Evolutionary conservation across 2,888 invertebrate species (phyloP).

Genomic region (Aspidiotus destructor): DNA sequence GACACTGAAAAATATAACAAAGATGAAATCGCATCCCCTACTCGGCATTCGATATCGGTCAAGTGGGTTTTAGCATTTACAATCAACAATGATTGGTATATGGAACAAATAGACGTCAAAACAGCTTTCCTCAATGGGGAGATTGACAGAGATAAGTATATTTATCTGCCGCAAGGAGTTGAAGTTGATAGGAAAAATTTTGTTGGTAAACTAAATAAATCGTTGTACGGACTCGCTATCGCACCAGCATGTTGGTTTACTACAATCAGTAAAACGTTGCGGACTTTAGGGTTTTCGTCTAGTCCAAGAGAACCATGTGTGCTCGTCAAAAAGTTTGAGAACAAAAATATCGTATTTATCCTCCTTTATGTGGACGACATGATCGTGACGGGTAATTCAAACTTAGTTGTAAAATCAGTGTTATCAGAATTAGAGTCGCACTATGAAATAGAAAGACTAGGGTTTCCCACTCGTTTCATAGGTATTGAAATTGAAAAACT

Average conservation of each 20-base stretch:
- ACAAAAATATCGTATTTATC: not conserved
- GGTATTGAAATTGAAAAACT: not conserved
- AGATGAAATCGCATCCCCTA: not conserved
- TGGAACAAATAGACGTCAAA: not conserved
- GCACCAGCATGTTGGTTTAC: not conserved
- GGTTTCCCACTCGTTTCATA: not conserved
- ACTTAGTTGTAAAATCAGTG: not conserved
- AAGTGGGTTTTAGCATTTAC: not conserved
- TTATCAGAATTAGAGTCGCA: not conserved
- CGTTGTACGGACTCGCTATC: not conserved
- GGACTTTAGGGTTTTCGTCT: not conserved
- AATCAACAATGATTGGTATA: not conserved
- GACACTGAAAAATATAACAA: not conserved
- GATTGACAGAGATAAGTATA: not conserved
- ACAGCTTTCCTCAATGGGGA: constrained; percentile 6
- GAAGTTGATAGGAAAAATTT: not conserved
- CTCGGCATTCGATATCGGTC: not conserved
- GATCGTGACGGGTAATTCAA: not conserved
- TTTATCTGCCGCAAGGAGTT: not conserved
- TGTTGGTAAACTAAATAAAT: not conserved
- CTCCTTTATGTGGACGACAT: constrained; percentile 1
- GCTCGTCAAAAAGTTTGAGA: not conserved
- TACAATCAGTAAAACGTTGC: not conserved
- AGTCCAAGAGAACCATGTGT: not conserved
- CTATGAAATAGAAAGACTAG: not conserved